Evolutionary conservation across 2,888 invertebrate genomes (phyloP), one percentile per base, ranked within the genome.

Genomic region (Metacarcinus magister): DNA sequence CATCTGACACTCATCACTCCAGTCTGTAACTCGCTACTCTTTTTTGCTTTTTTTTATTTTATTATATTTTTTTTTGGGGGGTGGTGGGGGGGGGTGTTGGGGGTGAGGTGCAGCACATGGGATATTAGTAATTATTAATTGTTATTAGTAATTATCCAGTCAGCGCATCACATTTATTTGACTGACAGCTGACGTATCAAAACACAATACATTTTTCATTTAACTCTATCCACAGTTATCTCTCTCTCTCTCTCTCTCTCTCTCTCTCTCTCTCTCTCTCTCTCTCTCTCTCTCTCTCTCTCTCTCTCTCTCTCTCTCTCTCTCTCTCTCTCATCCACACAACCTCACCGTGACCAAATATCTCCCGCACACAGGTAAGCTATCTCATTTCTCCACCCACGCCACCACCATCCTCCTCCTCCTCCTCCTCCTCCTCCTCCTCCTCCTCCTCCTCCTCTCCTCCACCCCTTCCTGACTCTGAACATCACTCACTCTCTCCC

Each of bases 271-370:
- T 82, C 82, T 82, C 82, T 82, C 82, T 82, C 82, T 82, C 82
- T 82, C 82, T 82, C 82, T 82, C 82, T 82, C 82, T 82, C 82
- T 82, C 82, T 82, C 82, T 82, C 82, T 82, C 82, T 82, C 82
- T 82, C 82, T 82, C 82, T 82, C 82, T 82, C 82, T 82, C 82
- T 82, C 82, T 82, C 82, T 82, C 82, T 82, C 82, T 82, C 82
- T 82, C 82, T 82, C 82, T 82, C 32, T 82, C 82, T 82, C 32
- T 32, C 32, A 82, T 82, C 32, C 28, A 82, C 82, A 82, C 82
- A 82, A 13, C 82, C 32, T 13, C 82, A 82, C 82, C 82, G 32
- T 28, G 82, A 32, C 32, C 82, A 82, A 82, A 82, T 82, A 82
- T 82, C 32, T 28, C 32, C 82, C 1, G 10, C 82, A 32, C 28